Evolutionary conservation across 2,888 invertebrate genomes (phyloP).

Genomic region (Sycophila texana): DNA sequence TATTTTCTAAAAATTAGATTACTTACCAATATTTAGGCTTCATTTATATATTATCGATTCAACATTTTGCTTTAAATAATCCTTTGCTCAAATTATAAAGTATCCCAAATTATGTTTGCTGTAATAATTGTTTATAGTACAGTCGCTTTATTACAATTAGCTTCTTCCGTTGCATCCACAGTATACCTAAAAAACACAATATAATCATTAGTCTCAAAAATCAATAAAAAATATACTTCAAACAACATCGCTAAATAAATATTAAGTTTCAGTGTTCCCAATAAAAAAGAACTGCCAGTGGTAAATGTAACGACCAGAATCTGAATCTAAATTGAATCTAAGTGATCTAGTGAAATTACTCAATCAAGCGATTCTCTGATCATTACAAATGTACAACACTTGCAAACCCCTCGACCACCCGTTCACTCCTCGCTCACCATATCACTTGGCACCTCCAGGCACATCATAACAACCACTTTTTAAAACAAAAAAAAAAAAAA

Average conservation of each 20-base stretch:
- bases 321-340: slow-evolving; percentile 36
- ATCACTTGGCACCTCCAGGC: neutral
- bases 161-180: neutral
- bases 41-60: slow-evolving; percentile 47
- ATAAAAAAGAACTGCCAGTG: neutral
- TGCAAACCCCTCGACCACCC: neutral
- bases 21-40: slow-evolving; percentile 46
- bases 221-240: neutral
- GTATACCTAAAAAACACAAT: slow-evolving; percentile 30
- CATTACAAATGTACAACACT: slow-evolving; percentile 19
- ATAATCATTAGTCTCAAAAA: neutral
- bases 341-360: slow-evolving; percentile 39
- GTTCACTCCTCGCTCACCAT: neutral
- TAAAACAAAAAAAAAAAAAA: too few relatives aligned
- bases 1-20: neutral
- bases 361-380: slow-evolving; percentile 36
- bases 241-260: neutral
- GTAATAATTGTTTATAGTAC: slow-evolving; percentile 8
- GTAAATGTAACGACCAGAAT: slow-evolving; percentile 9
- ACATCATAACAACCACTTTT: neutral
- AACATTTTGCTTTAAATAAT: slow-evolving; percentile 39
- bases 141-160: neutral
- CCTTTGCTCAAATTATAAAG: neutral
- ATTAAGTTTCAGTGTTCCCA: neutral
- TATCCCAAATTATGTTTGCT: slow-evolving; percentile 28